phyloP scores from a whole-genome alignment of 2,888 invertebrate genomes.

The Nemotelus pantherinus region DNA sequence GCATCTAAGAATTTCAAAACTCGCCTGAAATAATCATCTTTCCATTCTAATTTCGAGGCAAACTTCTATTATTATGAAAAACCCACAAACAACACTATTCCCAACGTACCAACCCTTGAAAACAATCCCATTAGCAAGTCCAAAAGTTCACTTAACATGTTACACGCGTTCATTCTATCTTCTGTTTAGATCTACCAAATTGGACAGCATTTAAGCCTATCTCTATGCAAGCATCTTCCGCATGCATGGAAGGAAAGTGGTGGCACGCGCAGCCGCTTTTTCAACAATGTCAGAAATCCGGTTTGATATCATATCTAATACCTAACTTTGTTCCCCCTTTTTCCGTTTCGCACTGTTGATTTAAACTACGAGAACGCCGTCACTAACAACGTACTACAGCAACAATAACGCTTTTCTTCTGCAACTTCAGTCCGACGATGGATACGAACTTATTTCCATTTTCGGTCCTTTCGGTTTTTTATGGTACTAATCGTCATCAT shows the following conservation, averaged over 20 bases:
- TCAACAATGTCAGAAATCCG: slow-evolving; percentile 46
- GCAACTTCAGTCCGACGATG: neutral
- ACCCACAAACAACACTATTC: neutral
- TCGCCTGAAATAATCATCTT: too few relatives aligned
- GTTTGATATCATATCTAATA: slow-evolving; percentile 14
- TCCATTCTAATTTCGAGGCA: too few relatives aligned
- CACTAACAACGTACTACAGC: neutral
- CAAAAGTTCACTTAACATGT: slow-evolving; percentile 35
- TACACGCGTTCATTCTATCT: slow-evolving; percentile 41
- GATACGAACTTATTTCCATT: neutral
- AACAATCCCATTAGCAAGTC: slow-evolving; percentile 37
- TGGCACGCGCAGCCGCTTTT: slow-evolving; percentile 47
- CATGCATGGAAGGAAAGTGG: slow-evolving; percentile 34
- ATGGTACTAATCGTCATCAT: slow-evolving; percentile 38
- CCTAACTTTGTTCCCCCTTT: slow-evolving; percentile 2
- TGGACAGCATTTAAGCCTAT: slow-evolving; percentile 38
- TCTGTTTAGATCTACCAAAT: slow-evolving; percentile 41
- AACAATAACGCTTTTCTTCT: neutral
- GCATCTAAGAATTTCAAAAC: too few relatives aligned
- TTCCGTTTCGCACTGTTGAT: slow-evolving; percentile 38
- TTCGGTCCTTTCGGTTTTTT: slow-evolving; percentile 8
- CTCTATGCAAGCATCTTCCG: neutral
- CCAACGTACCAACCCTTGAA: neutral
- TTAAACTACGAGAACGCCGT: neutral
- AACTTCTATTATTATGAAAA: too few relatives aligned